Percentiles rank a stretch among this genome's conserved stretches.
phyloP scores from a whole-genome alignment of 2,113 vertebrate species.

The Xenotilapia leptura region DNA sequence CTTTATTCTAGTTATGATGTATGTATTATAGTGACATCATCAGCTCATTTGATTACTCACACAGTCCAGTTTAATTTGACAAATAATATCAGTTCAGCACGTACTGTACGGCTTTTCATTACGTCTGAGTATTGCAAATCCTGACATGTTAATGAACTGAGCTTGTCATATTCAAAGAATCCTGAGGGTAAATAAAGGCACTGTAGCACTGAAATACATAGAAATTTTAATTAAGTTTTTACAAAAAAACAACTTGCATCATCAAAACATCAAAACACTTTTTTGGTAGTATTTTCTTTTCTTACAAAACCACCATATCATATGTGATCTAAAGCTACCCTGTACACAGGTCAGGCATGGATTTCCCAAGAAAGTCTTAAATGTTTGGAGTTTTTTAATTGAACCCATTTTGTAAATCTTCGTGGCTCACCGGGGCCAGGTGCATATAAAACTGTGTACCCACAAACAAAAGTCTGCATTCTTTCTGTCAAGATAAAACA shows the following conservation, averaged over 20 bases:
- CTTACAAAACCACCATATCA: conserved; percentile 80
- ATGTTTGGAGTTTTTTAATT: not conserved
- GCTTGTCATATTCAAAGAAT: not conserved
- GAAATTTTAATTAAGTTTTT: conserved; percentile 94
- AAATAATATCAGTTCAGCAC: not conserved
- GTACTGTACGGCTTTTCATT: not conserved
- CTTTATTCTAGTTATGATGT: not conserved
- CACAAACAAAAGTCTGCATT: not conserved
- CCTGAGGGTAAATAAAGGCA: not conserved
- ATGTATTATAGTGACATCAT: not conserved
- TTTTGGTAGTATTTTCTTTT: conserved; percentile 75
- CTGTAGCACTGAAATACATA: conserved; percentile 79
- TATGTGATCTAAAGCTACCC: conserved; percentile 56
- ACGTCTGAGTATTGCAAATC: not conserved
- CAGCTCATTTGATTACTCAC: not conserved
- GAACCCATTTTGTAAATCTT: not conserved
- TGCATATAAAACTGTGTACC: not conserved
- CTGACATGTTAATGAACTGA: not conserved
- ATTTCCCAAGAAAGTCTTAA: conserved; percentile 7
- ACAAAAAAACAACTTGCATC: conserved; percentile 81
- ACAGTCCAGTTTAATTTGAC: not conserved
- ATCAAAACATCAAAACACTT: conserved; percentile 86
- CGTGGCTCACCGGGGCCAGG: not conserved
- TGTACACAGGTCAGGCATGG: conserved; percentile 59
- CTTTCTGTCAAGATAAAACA: not conserved